Base-by-base conservation (phyloP, 2,113 vertebrate species). In the Crotalus tigris region DNA sequence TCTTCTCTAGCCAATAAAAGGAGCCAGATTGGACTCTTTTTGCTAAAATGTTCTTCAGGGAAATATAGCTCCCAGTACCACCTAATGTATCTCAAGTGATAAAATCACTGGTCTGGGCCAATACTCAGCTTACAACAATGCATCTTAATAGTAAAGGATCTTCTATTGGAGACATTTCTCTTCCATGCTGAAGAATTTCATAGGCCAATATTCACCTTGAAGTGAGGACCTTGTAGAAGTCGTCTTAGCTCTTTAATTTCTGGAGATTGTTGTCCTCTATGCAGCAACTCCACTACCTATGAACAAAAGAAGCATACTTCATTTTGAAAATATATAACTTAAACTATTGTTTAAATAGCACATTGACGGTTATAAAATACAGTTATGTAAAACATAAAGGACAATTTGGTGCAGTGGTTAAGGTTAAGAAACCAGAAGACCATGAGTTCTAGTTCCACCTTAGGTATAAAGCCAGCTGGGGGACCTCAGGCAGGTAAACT, bases 201-300 rank as follows among this genome's bases (percentile, higher is more conserved):
- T 9, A 57, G 11, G 57, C 15, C 39, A 90, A n/a, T 64, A 75
- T 97, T 97, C 95, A 98, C 99, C 98, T 99, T 98, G 86, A 99
- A 95, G 94, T 99, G 98, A 4, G 99, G 98, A 92, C 97, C 96
- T 90, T 97, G 97, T 87, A 99, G 97, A 4, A 99, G 97, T 11
- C 93, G 93, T 64, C 97, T 98, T 3, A 99, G 97, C 95, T 99
- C 99, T 95, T 95, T 98, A 91, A 98, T 97, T 15, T 99, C 99
- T 92, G 97, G 96, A 5, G 98, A 98, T 11, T 94, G 97, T 92
- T 97, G 95, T 0, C 90, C 96, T 94, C 96, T 97, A 19, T 10
- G 57, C 55, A 98, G 92, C 21, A 98, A 87, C 10, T 97, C 97
- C 21, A 95, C 24, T 64, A 98, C 98, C 98, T 98, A 19, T 55